Conservation (phyloP, 2,113 vertebrate genomes). For the Stigmatopora nigra region DNA sequence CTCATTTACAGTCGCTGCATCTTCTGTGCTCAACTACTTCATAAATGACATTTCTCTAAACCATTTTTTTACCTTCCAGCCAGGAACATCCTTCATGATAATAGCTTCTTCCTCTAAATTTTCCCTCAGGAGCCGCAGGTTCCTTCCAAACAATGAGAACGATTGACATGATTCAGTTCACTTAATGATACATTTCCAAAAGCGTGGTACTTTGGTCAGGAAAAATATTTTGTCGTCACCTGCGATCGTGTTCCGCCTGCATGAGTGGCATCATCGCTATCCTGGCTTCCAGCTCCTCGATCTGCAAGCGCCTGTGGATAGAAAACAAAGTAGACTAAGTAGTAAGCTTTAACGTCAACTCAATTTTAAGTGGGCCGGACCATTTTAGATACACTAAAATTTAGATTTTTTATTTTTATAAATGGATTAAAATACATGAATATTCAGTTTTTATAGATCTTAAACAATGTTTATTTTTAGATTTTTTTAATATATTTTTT, state of each 20-base stretch:
- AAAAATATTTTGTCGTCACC: conserved; percentile 50
- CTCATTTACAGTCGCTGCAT: no score
- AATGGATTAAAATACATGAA: no score
- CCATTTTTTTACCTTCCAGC: conserved; percentile 78
- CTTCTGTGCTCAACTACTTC: no score
- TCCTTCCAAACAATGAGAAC: conserved; percentile 49
- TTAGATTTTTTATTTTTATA: no score
- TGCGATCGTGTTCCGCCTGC: conserved; percentile 82
- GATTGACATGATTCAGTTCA: background rate
- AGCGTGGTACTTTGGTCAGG: no score
- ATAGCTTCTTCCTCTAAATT: conserved; percentile 87
- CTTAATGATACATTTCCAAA: no score
- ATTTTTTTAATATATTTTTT: no score
- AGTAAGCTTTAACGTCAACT: no score
- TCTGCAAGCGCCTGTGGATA: conserved; percentile 73
- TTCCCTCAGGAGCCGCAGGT: conserved; percentile 73
- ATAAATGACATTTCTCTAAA: background rate
- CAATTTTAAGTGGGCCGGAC: no score
- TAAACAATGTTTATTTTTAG: no score
- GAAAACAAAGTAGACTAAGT: conserved; percentile 8
- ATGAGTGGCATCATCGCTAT: conserved; percentile 81
- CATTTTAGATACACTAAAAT: no score
- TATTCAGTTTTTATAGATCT: no score
- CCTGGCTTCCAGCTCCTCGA: conserved; percentile 84
- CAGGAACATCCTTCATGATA: conserved; percentile 87